Base-by-base conservation (phyloP, 2,113 vertebrate genomes). In the Thomomys bottae region DNA sequence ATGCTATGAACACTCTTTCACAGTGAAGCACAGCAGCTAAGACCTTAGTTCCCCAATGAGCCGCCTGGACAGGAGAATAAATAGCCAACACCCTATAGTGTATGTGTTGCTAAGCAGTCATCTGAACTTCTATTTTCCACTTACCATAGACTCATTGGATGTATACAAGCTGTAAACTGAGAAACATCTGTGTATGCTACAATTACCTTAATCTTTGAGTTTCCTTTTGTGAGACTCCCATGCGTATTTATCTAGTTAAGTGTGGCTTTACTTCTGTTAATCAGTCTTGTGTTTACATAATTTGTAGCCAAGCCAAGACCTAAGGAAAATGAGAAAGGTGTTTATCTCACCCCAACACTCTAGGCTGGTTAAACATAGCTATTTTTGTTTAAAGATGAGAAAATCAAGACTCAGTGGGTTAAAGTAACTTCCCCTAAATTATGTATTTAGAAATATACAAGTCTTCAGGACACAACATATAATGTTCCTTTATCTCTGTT, bases 301-400 rank as follows among this genome's bases (percentile, higher is more conserved):
- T 34, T 30, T 45, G 7, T 67, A 63, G 2, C 18, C 40, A 54
- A 32, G 9, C 3, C n/a, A 64, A 77, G n/a, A 38, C 1, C 4
- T 40, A 66, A 23, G 38, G 26, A 57, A 38, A 20, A 8, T 32
- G 36, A 6, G 34, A 5, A 28, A 68, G 8, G 10, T 10, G 40
- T 54, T 87, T 78, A 38, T n/a, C 28, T 42, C 11, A 23, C 63
- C 28, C 34, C 18, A 66, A 20, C 2, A 38, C 11, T 14, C 57
- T 34, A 15, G 83, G n/a, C 28, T 66, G 17, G 92, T 28, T 82
- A 82, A 75, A 26, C 24, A 71, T 11, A 80, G 1, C 45, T 88
- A 45, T 72, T 91, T 68, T 91, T 82, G 78, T 38, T 82, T 72
- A 76, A 24, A 89, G 87, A 81, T 84, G 34, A 80, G 23, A 45